Base-by-base conservation (phyloP, 1,140 invertebrate species). In the Elymnias hypermnestra region DNA sequence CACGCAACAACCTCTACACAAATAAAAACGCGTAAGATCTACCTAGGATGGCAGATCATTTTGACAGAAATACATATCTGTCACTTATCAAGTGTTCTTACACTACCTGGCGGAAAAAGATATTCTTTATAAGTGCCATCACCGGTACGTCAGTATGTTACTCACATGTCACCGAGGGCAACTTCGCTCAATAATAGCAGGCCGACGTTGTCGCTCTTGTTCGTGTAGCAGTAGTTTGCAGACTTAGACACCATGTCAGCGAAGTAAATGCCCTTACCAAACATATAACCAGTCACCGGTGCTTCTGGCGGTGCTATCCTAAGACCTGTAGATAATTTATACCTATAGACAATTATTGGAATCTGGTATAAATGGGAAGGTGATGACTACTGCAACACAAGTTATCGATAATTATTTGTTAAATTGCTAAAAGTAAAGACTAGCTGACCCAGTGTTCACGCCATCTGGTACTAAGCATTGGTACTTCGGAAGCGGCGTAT, bases 191-290 rank as follows among this genome's bases (percentile, higher is more conserved):
- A 88, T 55, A 99, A 57, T 78, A 99, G 68, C 7, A 99, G 76
- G 41, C 97, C 98, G 6, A 90, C 91, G 7, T 91, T 89, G 72
- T 93, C 93, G 26, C 72, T 58, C 1, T 84, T 84, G 35, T 88
- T 91, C 1, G 97, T 94, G 55, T 90, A 92, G 87, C 98, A 99
- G 81, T 99, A 99, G 81, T 99, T 99, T 0, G 98, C 98, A 1
- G 97, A 98, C 82, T 99, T 99, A 0, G 96, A 97, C 0, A 99
- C 97, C 96, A 99, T 98, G 81, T 99, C 98, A 2, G 98, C 97
- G 87, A 99, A 99, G 82, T 99, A 99, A 40, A 94, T 91, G 71
- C 94, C 95, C 86, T 97, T 97, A 39, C 98, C 98, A 84, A 99
- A 99, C 98, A 99, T 99, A 86, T 99, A 99, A 57, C 98, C 97